Conservation (phyloP, 2,888 invertebrate species). For the Cremastobaeus sp. region DNA sequence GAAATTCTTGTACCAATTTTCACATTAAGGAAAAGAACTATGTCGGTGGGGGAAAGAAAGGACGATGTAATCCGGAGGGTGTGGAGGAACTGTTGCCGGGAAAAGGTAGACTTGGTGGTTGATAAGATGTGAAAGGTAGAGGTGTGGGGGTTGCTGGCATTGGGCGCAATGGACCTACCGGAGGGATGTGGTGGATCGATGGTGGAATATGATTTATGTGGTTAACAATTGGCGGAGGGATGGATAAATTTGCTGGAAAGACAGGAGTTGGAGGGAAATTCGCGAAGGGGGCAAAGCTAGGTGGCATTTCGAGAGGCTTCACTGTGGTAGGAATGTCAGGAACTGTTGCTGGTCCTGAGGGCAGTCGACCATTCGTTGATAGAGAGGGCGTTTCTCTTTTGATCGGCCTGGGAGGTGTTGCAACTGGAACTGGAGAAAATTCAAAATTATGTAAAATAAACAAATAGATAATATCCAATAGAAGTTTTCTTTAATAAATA, state of each 20-base stretch:
- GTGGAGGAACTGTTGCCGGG: conserved; percentile 67
- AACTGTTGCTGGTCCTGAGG: conserved; percentile 38
- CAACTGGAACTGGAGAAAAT: conserved; percentile 27
- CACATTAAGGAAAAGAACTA: conserved; percentile 25
- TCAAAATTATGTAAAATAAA: background rate
- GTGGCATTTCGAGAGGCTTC: conserved; percentile 69
- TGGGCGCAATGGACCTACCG: conserved; percentile 19
- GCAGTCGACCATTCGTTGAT: conserved; percentile 73
- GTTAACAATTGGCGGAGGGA: conserved; percentile 75
- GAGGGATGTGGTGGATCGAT: conserved; percentile 30
- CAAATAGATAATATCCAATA: too few species aligned
- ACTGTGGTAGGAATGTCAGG: conserved; percentile 63
- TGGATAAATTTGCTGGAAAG: conserved; percentile 74
- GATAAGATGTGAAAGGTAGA: conserved; percentile 71
- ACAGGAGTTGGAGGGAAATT: conserved; percentile 69
- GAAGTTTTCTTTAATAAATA: too few species aligned
- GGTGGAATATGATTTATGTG: conserved; percentile 72
- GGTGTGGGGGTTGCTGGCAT: conserved; percentile 45
- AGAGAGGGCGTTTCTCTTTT: conserved; percentile 68
- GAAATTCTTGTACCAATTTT: background rate
- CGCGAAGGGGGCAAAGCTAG: conserved; percentile 71
- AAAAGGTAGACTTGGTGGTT: conserved; percentile 72
- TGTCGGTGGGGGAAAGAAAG: conserved; percentile 74
- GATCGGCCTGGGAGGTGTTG: conserved; percentile 70
- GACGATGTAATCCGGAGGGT: conserved; percentile 67